Percentiles rank a stretch among this genome's conserved stretches.
Evolutionary conservation across 2,113 vertebrate genomes (phyloP).

Genomic region (Coracopsis vasa): DNA sequence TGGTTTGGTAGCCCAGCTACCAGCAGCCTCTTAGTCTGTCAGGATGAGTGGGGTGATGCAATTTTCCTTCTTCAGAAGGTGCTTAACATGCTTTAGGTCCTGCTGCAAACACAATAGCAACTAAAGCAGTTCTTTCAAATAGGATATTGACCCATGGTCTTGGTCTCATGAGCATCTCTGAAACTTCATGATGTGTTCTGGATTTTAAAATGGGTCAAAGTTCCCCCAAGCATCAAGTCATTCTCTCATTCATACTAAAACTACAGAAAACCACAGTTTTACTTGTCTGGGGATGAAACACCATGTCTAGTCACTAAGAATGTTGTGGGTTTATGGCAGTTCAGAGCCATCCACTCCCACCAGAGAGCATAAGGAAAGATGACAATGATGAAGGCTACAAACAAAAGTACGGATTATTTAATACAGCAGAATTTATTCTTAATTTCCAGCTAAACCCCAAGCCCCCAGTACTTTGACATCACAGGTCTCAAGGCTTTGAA

Average conservation of each 20-base stretch:
- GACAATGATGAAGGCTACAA: background rate
- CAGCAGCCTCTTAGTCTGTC: background rate
- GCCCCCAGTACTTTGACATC: background rate
- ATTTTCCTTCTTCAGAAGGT: background rate
- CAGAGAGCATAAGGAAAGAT: background rate
- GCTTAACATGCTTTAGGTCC: background rate
- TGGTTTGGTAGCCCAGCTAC: background rate
- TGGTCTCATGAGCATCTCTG: background rate
- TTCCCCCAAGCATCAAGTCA: background rate
- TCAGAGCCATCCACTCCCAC: background rate
- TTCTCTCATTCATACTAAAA: background rate
- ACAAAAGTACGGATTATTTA: background rate
- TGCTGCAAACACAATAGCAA: background rate
- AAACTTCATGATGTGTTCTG: background rate
- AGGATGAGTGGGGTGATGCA: background rate
- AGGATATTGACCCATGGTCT: background rate
- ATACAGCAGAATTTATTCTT: background rate
- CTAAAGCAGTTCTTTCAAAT: background rate
- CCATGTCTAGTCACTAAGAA: background rate
- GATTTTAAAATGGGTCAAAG: conserved; percentile 41
- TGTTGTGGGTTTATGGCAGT: background rate
- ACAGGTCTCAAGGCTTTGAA: background rate
- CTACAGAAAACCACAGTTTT: background rate
- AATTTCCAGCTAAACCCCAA: background rate
- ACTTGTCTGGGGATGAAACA: background rate